Percentiles rank a stretch among this genome's conserved stretches.
Evolutionary conservation across 1,140 invertebrate species (phyloP).

Genomic region (Zaprionus ghesquierei): DNA sequence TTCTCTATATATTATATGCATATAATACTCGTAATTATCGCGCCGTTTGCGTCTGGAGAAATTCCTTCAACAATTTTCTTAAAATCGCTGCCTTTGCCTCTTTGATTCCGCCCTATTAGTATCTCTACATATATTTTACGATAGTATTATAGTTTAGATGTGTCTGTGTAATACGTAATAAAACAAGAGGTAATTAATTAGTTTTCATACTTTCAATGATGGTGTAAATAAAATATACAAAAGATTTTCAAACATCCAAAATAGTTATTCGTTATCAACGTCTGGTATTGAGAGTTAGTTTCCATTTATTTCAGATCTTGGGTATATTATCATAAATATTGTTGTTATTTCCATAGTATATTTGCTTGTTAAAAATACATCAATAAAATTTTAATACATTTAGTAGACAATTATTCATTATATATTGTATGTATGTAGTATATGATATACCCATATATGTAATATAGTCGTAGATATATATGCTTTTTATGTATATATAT

Average conservation of each 20-base stretch:
- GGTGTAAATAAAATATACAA: slow-evolving; percentile 80
- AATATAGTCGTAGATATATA: slow-evolving; percentile 14
- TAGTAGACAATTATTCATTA: slow-evolving; percentile 48
- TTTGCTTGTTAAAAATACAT: slow-evolving; percentile 55
- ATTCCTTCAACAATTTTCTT: slow-evolving; percentile 39
- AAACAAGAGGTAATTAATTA: slow-evolving; percentile 14
- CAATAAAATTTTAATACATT: slow-evolving; percentile 61
- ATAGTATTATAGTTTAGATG: slow-evolving; percentile 16
- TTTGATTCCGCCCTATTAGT: slow-evolving; percentile 12
- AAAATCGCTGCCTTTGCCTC: slow-evolving; percentile 41
- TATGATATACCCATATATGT: slow-evolving; percentile 10
- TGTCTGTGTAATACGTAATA: slow-evolving; percentile 2
- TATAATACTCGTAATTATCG: slow-evolving; percentile 40
- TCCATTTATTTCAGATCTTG: slow-evolving; percentile 1
- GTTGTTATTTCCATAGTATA: not conserved
- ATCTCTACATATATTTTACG: slow-evolving; percentile 25
- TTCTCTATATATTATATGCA: slow-evolving; percentile 43
- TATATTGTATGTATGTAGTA: slow-evolving; percentile 40
- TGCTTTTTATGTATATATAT: not conserved
- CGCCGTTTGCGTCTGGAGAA: slow-evolving; percentile 27
- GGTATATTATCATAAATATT: slow-evolving; percentile 11
- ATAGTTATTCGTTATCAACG: slow-evolving; percentile 1
- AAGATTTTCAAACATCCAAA: slow-evolving; percentile 24
- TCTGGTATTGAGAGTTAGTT: slow-evolving; percentile 30
- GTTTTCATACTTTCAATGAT: slow-evolving; percentile 64